A percentile compares a stretch with the other conserved stretches of the same genome.
These are phyloP conservation scores for Platyrinchus mystaceus DNA, from an alignment of 2,797 vertebrate species.

Conservation along the genomic window DNA sequence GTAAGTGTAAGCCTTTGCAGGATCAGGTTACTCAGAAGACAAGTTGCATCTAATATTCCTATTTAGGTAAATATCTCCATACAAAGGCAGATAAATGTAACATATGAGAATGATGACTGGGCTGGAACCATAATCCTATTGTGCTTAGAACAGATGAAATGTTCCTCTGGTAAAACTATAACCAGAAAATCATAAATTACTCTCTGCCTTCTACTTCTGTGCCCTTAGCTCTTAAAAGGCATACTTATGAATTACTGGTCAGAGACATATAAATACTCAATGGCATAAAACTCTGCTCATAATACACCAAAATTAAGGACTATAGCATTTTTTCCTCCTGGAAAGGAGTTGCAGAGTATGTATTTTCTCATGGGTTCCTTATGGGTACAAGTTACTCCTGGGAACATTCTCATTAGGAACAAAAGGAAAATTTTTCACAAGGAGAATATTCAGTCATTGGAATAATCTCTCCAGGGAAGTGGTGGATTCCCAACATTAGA, in stretches of 20 bases:
- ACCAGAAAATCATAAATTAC: not conserved
- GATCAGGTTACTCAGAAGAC: not conserved
- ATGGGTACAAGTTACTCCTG: not conserved
- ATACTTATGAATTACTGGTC: not conserved
- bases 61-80: not conserved
- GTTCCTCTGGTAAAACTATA: not conserved
- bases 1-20: not conserved
- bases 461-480: not conserved
- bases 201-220: not conserved
- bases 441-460: not conserved
- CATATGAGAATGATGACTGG: not conserved
- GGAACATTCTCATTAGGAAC: not conserved
- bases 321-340: not conserved
- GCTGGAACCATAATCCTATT: not conserved
- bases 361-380: not conserved
- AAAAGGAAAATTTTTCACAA: not conserved
- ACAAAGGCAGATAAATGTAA: not conserved
- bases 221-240: not conserved
- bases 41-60: not conserved
- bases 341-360: not conserved
- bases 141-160: not conserved
- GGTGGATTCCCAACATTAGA: no score
- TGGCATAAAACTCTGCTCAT: not conserved
- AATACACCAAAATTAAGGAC: not conserved
- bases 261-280: conserved; percentile 1